Evolutionary conservation across 2,888 invertebrate genomes (phyloP), one percentile per base, ranked within the genome.

Genomic region (Unio delphinus): DNA sequence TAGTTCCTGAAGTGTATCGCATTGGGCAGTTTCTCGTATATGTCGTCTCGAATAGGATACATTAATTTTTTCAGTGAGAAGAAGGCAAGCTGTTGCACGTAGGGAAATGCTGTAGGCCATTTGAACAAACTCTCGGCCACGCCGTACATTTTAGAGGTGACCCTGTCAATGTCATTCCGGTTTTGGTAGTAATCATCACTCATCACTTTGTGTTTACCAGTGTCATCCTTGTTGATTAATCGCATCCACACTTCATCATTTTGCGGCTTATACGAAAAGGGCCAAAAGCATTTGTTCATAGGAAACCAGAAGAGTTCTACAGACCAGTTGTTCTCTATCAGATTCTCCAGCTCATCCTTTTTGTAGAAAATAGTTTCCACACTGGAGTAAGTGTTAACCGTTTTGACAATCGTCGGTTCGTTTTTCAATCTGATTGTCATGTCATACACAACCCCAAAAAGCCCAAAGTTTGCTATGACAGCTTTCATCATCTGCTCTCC

Each of bases 271-370:
- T 69, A 69, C 18, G n/a, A n/a, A n/a, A n/a, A n/a, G n/a, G n/a
- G n/a, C n/a, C n/a, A n/a, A n/a, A n/a, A n/a, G n/a, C 62, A 3
- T 3, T 62, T 65, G 58, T 66, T 69, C 58, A 58, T 65, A 18
- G 69, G 69, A 56, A 69, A 65, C 69, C 69, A 69, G n/a, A 69
- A 59, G 15, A 69, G 55, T 26, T 69, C 30, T 20, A 61, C 57
- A 7, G 69, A 69, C 61, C 62, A 69, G 45, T 69, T 69, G 18
- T 65, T 58, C 34, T 69, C 63, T 6, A 69, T 58, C 2, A 69
- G 17, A 2, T 56, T 4, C 23, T 69, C 57, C n/a, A 69, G 8
- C 1, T 8, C 30, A 4, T 20, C 58, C 8, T 30, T 26, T 45
- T 54, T 54, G 26, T 26, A 65, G 62, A 69, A 66, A 8, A 69